A percentile compares a stretch with the other conserved stretches of the same genome.
Conservation (phyloP, 2,113 vertebrate species). For the Trichechus manatus region DNA sequence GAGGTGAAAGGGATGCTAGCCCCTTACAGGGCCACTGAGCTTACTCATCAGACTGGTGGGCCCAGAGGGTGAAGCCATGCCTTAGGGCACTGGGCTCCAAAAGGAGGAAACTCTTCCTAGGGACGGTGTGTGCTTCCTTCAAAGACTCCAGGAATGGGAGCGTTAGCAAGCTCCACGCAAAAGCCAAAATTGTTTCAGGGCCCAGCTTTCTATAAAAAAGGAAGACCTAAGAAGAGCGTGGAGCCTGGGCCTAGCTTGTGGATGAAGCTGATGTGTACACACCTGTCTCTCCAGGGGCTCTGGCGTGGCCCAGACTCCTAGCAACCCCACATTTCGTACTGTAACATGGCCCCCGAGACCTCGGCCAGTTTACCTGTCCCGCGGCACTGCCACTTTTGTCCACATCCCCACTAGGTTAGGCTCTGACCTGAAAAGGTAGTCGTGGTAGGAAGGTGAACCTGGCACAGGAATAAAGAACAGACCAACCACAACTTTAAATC, state of each 20-base stretch:
- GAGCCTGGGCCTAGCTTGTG: background rate
- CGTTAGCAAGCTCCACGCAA: background rate
- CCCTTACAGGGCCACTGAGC: background rate
- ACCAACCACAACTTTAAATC: constrained; percentile 79
- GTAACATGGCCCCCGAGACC: constrained; percentile 43
- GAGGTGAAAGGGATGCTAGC: background rate
- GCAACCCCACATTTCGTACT: constrained; percentile 22
- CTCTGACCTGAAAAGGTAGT: constrained; percentile 1
- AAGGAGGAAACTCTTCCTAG: background rate
- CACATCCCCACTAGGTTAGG: background rate
- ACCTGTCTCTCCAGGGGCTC: constrained; percentile 32
- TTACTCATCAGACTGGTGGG: background rate
- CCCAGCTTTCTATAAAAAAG: background rate
- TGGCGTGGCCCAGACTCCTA: background rate
- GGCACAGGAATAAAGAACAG: constrained; percentile 62
- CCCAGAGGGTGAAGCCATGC: background rate
- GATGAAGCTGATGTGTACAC: background rate
- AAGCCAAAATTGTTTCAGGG: background rate
- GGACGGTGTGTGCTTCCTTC: background rate
- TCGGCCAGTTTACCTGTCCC: background rate
- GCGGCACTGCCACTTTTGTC: background rate
- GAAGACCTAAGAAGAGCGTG: background rate
- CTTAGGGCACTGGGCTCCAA: background rate
- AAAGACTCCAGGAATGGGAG: background rate
- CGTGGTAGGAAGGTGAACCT: constrained; percentile 1